These are phyloP conservation scores for Callorhinus ursinus DNA, from an alignment of 2,113 vertebrate genomes.

Conservation along the genomic window DNA sequence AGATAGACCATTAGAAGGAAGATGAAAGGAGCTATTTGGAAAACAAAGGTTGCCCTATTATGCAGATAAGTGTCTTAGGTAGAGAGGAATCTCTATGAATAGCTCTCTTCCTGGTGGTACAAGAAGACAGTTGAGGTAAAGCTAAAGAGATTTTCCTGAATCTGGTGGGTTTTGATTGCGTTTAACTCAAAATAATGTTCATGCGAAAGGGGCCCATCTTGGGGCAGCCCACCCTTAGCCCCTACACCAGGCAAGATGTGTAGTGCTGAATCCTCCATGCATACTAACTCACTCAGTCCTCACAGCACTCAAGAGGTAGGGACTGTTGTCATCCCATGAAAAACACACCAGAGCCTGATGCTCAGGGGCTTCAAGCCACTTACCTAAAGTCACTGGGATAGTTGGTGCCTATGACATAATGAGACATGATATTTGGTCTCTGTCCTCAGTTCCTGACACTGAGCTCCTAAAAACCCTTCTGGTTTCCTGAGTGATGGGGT, in stretches of 20 bases:
- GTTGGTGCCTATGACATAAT: not conserved
- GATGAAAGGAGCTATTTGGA: not conserved
- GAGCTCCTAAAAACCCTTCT: not conserved
- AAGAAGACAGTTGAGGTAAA: not conserved
- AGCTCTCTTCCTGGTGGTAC: not conserved
- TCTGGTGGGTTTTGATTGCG: not conserved
- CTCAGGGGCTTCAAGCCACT: not conserved
- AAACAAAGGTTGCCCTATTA: not conserved
- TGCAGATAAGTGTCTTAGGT: not conserved
- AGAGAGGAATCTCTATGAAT: not conserved
- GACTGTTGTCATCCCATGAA: not conserved
- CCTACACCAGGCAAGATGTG: not conserved
- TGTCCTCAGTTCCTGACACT: not conserved
- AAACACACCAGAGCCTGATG: not conserved
- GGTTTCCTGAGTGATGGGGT: not conserved
- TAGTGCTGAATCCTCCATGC: not conserved
- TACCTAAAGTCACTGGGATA: not conserved
- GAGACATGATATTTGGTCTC: not conserved
- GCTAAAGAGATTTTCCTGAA: not conserved
- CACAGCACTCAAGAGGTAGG: not conserved
- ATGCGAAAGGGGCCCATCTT: not conserved
- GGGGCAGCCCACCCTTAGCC: not conserved
- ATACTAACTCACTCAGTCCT: not conserved
- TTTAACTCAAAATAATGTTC: not conserved
- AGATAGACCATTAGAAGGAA: not conserved